These are phyloP conservation scores for Halyomorpha halys DNA, from an alignment of 1,140 invertebrate species.

Conservation along the genomic window DNA sequence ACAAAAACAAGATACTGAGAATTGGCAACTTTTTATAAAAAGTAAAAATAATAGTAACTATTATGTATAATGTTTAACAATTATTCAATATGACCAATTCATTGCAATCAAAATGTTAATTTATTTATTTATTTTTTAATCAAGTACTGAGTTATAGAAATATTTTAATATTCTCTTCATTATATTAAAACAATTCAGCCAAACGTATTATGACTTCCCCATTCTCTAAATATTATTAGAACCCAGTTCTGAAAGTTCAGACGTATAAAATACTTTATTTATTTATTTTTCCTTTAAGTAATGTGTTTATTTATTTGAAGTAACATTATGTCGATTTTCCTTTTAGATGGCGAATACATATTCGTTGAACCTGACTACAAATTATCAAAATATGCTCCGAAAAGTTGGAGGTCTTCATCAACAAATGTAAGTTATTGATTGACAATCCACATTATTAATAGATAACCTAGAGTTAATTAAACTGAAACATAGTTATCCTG, in stretches of 20 bases:
- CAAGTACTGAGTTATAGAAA: neutral
- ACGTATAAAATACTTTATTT: slow-evolving; percentile 27
- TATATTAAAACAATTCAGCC: neutral
- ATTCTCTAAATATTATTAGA: too few relatives aligned
- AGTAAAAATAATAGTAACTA: too few relatives aligned
- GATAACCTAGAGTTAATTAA: too few relatives aligned
- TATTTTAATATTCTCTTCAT: neutral
- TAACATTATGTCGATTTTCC: slow-evolving; percentile 27
- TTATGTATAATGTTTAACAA: too few relatives aligned
- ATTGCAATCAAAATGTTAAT: neutral
- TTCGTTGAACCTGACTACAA: slow-evolving; percentile 90
- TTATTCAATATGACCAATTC: too few relatives aligned
- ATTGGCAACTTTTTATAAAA: too few relatives aligned
- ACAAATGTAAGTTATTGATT: slow-evolving; percentile 62
- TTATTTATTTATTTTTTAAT: neutral
- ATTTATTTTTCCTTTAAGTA: neutral
- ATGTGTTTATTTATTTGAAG: slow-evolving; percentile 28
- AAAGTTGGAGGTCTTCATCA: slow-evolving; percentile 86
- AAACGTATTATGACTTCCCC: neutral
- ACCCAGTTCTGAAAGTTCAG: neutral
- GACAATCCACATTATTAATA: too few relatives aligned
- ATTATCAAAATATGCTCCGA: slow-evolving; percentile 89
- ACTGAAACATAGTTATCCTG: too few relatives aligned
- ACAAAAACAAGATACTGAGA: too few relatives aligned
- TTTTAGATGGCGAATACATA: slow-evolving; percentile 87